Evolutionary conservation across 1,140 invertebrate species (phyloP).

Genomic region (Lineus longissimus): DNA sequence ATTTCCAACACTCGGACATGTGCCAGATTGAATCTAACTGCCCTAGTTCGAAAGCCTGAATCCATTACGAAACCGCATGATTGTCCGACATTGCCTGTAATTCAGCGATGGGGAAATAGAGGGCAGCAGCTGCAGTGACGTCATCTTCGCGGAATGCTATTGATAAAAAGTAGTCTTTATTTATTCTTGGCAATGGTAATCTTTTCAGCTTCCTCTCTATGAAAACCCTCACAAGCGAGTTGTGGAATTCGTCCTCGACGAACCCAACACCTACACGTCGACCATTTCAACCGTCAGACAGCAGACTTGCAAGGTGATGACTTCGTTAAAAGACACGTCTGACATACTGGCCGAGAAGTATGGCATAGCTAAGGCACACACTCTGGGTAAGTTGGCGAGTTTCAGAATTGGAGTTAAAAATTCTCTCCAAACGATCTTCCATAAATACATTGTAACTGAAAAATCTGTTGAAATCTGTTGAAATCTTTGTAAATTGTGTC

Average conservation of each 20-base stretch:
- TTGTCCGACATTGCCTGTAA: no score
- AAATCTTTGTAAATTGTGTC: no score
- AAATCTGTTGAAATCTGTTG: no score
- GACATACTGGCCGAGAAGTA: conserved; percentile 22
- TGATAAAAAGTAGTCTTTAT: neutral
- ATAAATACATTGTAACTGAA: neutral
- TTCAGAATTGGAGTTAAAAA: neutral
- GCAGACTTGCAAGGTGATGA: conserved; percentile 18
- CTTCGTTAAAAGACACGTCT: conserved; percentile 22
- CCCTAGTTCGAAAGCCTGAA: no score
- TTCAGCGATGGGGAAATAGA: no score
- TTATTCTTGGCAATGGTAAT: no score
- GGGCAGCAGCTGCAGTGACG: no score
- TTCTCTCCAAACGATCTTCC: neutral
- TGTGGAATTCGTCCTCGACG: conserved; percentile 17
- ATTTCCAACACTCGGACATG: no score
- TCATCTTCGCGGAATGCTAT: no score
- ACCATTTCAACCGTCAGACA: conserved; percentile 16
- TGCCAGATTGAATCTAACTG: no score
- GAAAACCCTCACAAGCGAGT: conserved; percentile 13
- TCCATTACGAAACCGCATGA: no score
- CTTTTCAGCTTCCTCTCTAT: conserved; percentile 28
- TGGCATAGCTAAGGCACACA: conserved; percentile 25
- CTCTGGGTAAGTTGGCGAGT: conserved; percentile 15
- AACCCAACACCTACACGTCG: conserved; percentile 15